Conservation (phyloP, 2,113 vertebrate species). For the Planiliza haematocheilus region DNA sequence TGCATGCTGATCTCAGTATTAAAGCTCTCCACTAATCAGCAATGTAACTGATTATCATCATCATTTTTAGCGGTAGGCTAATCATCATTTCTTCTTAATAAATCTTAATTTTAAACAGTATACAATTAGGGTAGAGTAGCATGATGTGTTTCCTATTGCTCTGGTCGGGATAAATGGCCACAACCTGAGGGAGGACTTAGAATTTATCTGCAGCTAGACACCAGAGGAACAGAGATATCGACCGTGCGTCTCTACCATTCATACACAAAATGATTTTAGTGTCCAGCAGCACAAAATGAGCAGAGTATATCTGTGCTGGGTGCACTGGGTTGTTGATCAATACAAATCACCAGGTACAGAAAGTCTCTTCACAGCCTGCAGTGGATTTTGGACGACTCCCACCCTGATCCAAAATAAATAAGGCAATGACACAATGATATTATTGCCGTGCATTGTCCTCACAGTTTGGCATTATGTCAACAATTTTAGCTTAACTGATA, state of each 20-base stretch:
- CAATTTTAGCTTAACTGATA: too few species aligned
- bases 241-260: constrained; percentile 6
- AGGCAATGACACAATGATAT: too few species aligned
- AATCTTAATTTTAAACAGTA: background rate
- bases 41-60: too few species aligned
- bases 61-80: too few species aligned
- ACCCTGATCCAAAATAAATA: too few species aligned
- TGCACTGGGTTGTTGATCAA: constrained; percentile 28
- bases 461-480: background rate
- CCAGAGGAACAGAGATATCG: background rate
- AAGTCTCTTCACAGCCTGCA: background rate
- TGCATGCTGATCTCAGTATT: background rate
- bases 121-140: background rate
- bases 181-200: background rate
- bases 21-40: constrained; percentile 3
- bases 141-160: background rate
- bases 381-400: too few species aligned
- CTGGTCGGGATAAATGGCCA: background rate
- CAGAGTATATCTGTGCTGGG: constrained; percentile 24
- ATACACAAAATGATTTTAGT: constrained; percentile 12
- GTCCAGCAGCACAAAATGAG: constrained; percentile 13
- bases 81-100: background rate
- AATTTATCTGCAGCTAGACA: background rate
- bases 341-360: constrained; percentile 18
- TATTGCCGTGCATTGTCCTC: background rate